Base-by-base conservation (phyloP, 2,113 vertebrate genomes). In the Oryzias celebensis region DNA sequence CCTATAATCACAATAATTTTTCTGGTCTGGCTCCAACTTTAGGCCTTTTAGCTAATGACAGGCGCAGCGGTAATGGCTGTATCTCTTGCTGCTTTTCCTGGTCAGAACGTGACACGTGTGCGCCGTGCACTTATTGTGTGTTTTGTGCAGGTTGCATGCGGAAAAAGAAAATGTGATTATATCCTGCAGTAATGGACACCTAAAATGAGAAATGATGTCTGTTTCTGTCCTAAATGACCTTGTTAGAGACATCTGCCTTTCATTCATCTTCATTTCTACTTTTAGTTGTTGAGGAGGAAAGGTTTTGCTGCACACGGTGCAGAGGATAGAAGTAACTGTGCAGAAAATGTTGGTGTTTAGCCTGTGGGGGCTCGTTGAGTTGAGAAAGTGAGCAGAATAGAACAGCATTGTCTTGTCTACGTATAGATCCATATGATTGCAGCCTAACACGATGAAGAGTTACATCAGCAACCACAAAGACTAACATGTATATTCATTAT, bases 41-140 rank as follows among this genome's bases (percentile, higher is more conserved):
- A 14, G 80, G 76, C 80, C 79, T 87, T 86, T 87, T 80, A 87
- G 79, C 62, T 87, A 81, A 87, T 85, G 84, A 85, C 75, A 78
- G 59, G 20, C 58, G 8, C 60, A 48, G 55, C 72, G 53, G 68
- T 52, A 7, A 74, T 82, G 71, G 76, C 71, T 50, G 8, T 41
- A 59, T 75, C 83, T 79, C 78, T 69, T 78, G 56, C 66, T 53
- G 66, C 24, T 75, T 71, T 52, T 13, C 55, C 59, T 66, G 55
- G 15, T n/a, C 20, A 23, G 16, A 28, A 20, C n/a, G 47, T 48
- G 16, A 48, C 47, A 10, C n/a, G 8, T 20, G n/a, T 12, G 47
- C n/a, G 53, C 18, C 48, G 60, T 47, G 36, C 36, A 36, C 36
- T 36, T 36, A 51, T 52, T 6, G 12, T 26, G 50, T 23, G 2